Evolutionary conservation across 2,888 invertebrate genomes (phyloP).

Genomic region (Oasisia sp.): DNA sequence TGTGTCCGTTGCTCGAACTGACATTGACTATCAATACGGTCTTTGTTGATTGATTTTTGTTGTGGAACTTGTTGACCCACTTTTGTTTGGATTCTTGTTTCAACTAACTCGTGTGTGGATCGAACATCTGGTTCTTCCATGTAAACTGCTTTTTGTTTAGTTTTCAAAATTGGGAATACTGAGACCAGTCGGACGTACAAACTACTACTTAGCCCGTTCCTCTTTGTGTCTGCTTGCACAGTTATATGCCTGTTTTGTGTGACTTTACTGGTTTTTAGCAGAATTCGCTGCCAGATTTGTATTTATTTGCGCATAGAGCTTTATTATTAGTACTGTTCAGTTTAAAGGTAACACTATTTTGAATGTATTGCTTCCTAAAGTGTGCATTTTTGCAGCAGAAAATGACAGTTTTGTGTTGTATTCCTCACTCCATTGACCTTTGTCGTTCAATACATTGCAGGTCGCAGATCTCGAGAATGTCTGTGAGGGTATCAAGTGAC

Average conservation of each 20-base stretch:
- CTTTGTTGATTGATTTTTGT: neutral
- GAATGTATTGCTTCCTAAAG: neutral
- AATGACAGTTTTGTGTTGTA: neutral
- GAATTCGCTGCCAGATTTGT: neutral
- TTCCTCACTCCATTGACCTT: neutral
- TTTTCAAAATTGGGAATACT: slow-evolving; percentile 17
- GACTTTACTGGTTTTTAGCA: neutral
- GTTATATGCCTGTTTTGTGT: slow-evolving; percentile 17
- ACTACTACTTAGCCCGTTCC: slow-evolving; percentile 17
- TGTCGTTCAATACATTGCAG: slow-evolving; percentile 14
- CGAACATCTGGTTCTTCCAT: neutral
- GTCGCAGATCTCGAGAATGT: slow-evolving; percentile 23
- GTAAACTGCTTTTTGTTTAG: slow-evolving; percentile 8
- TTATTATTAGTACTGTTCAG: neutral
- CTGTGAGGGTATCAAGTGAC: neutral
- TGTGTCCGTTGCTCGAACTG: neutral
- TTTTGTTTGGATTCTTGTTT: neutral
- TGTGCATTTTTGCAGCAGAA: too few species aligned
- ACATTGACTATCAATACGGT: slow-evolving; percentile 11
- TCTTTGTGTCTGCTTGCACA: slow-evolving; percentile 17
- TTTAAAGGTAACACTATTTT: neutral
- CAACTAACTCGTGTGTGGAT: neutral
- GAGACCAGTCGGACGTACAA: slow-evolving; percentile 11
- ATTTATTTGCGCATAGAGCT: neutral
- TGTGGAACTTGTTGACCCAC: slow-evolving; percentile 13